phyloP scores from a whole-genome alignment of 35 echinoderm and acorn worm genomes.

The Apostichopus californicus region DNA sequence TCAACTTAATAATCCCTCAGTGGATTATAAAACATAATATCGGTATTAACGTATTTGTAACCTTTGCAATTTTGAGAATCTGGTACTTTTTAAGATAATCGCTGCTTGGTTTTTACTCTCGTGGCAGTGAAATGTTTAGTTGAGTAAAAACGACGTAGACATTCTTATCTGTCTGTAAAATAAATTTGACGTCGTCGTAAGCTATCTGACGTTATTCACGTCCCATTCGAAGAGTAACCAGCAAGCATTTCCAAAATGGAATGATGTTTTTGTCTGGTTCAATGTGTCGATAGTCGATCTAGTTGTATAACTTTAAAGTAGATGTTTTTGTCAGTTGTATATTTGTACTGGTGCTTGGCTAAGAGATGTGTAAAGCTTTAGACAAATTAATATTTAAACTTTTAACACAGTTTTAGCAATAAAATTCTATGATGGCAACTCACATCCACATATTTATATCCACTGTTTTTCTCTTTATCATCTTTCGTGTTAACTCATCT shows the following conservation, averaged over 20 bases:
- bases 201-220: no score
- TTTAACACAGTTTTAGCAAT: slow-evolving; percentile 45
- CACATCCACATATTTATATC: neutral
- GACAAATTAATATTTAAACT: slow-evolving; percentile 33
- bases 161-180: no score
- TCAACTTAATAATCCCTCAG: no score
- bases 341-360: slow-evolving; percentile 45
- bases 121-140: no score
- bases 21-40: no score
- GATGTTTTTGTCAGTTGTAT: slow-evolving; percentile 28
- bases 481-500: neutral
- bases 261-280: neutral
- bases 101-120: no score
- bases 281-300: neutral
- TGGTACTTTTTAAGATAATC: no score
- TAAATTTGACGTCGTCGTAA: no score
- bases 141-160: no score
- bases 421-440: slow-evolving; percentile 54
- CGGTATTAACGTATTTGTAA: no score
- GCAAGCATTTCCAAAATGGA: neutral
- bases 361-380: slow-evolving; percentile 26
- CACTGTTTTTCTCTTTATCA: neutral
- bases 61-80: no score
- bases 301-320: neutral
- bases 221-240: neutral